A percentile compares a stretch with the other conserved stretches of the same genome.
Conservation (phyloP, 1,140 invertebrate genomes). For the Tachypleus tridentatus region DNA sequence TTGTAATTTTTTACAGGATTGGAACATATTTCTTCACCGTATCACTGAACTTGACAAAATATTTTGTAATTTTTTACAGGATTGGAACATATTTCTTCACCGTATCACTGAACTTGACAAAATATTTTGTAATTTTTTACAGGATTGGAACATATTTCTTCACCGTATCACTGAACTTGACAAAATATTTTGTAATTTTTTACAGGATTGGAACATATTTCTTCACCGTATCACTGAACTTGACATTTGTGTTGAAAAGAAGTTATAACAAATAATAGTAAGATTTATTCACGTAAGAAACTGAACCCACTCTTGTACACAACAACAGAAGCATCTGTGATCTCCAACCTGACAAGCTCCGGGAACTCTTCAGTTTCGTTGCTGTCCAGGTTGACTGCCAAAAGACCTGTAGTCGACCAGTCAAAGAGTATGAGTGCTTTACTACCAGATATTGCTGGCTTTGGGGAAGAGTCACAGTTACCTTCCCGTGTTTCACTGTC, state of each 20-base stretch:
- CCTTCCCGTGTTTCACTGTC: no score
- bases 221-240: slow-evolving; percentile 17
- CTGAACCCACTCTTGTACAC: slow-evolving; percentile 28
- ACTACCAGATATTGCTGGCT: slow-evolving; percentile 7
- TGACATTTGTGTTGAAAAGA: slow-evolving; percentile 7
- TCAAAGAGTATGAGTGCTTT: slow-evolving; percentile 18
- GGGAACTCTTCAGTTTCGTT: no score
- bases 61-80: slow-evolving; percentile 25
- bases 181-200: slow-evolving; percentile 10
- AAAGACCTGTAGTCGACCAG: slow-evolving; percentile 22
- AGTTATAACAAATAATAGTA: slow-evolving; percentile 9
- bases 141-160: slow-evolving; percentile 35
- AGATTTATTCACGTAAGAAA: slow-evolving; percentile 21
- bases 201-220: slow-evolving; percentile 34
- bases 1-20: slow-evolving; percentile 28
- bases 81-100: slow-evolving; percentile 33
- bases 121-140: slow-evolving; percentile 14
- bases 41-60: slow-evolving; percentile 6
- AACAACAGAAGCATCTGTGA: no score
- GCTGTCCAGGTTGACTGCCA: no score
- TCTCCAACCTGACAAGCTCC: no score
- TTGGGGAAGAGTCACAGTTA: no score
- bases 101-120: slow-evolving; percentile 7
- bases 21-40: slow-evolving; percentile 31
- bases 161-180: slow-evolving; percentile 9